Evolutionary conservation across 2,113 vertebrate genomes (phyloP).

Genomic region (Toxotes chatareus): DNA sequence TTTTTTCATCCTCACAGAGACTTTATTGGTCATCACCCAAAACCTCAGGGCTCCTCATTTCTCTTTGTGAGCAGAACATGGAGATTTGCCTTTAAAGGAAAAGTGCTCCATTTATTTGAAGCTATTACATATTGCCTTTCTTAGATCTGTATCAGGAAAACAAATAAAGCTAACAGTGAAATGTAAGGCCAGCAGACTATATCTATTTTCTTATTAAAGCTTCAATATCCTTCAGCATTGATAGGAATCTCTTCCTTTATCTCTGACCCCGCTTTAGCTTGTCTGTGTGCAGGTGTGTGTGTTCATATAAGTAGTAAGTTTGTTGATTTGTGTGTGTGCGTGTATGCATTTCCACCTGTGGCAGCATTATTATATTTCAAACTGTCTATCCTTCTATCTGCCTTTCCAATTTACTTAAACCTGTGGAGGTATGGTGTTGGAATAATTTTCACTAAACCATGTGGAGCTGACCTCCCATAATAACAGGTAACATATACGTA

Average conservation of each 20-base stretch:
- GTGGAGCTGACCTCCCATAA: conserved; percentile 13
- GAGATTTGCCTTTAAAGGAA: conserved; percentile 62
- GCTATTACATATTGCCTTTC: conserved; percentile 78
- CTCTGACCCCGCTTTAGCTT: conserved; percentile 78
- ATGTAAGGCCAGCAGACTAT: conserved; percentile 74
- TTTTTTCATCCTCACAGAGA: not conserved
- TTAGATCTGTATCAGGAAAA: conserved; percentile 78
- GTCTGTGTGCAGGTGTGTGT: conserved; percentile 47
- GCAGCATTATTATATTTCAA: conserved; percentile 62
- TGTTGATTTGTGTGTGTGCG: not conserved
- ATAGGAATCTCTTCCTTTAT: conserved; percentile 80
- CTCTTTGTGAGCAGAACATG: conserved; percentile 27
- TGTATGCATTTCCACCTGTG: conserved; percentile 54
- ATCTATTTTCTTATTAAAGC: conserved; percentile 84
- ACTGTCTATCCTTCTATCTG: conserved; percentile 22
- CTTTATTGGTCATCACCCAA: conserved; percentile 11
- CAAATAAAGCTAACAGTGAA: conserved; percentile 81
- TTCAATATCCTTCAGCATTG: conserved; percentile 84
- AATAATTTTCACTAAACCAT: conserved; percentile 24
- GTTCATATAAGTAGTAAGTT: not conserved
- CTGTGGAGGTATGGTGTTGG: not conserved
- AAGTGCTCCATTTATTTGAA: conserved; percentile 71
- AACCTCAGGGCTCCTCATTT: not conserved
- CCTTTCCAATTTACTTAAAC: conserved; percentile 29
- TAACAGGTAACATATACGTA: not conserved